A percentile compares a stretch with the other conserved stretches of the same genome.
These are phyloP conservation scores for Tokudaia tokunoshimensis DNA, from an alignment of 2,797 vertebrate genomes.

Conservation along the genomic window DNA sequence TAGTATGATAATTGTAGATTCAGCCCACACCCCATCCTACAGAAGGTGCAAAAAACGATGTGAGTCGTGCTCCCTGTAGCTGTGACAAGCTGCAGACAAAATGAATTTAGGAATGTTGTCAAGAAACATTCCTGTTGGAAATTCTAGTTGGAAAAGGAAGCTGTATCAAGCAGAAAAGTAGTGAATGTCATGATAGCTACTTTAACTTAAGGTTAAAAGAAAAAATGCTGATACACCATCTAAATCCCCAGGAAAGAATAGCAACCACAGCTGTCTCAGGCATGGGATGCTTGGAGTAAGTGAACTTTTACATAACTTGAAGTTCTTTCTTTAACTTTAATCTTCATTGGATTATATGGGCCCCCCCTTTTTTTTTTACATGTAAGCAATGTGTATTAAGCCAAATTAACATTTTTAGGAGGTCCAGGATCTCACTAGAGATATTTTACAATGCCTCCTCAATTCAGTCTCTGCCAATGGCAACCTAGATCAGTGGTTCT, in stretches of 20 bases:
- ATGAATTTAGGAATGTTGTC: not conserved
- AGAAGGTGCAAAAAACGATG: not conserved
- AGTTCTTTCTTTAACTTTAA: constrained; percentile 3
- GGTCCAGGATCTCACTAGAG: not conserved
- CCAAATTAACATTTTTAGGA: not conserved
- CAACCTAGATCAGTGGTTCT: not conserved
- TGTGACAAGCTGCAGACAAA: not conserved
- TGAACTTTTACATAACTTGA: not conserved
- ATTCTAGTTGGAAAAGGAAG: not conserved
- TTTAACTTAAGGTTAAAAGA: not conserved
- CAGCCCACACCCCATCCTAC: not conserved
- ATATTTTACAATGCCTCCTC: not conserved
- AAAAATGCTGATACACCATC: not conserved
- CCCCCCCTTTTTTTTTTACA: not conserved
- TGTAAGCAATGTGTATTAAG: not conserved
- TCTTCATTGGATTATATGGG: not conserved
- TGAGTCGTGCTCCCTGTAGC: not conserved
- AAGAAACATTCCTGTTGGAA: not conserved
- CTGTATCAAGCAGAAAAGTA: not conserved
- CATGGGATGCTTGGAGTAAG: not conserved
- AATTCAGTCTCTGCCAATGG: not conserved
- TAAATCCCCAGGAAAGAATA: not conserved
- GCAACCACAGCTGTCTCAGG: not conserved
- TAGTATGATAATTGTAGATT: not conserved
- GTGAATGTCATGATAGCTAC: not conserved